Evolutionary conservation across 1,140 invertebrate species (phyloP).

Genomic region (Chionoecetes opilio): DNA sequence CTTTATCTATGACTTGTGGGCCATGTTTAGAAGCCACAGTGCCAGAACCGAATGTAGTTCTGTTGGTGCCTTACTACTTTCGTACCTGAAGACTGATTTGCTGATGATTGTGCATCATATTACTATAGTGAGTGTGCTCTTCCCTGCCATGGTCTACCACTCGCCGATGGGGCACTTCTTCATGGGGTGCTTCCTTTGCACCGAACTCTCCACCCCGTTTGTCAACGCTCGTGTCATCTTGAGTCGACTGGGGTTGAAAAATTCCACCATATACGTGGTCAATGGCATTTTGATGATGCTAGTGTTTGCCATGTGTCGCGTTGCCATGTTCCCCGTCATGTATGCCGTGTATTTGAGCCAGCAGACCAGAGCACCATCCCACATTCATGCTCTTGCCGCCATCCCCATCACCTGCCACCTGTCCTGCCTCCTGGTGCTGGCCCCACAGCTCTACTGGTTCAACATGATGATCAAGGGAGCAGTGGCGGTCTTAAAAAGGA

Average conservation of each 20-base stretch:
- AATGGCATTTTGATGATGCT: constrained; percentile 80
- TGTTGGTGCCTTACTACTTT: constrained; percentile 41
- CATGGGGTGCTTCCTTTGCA: constrained; percentile 78
- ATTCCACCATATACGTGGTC: constrained; percentile 76
- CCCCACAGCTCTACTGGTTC: constrained; percentile 80
- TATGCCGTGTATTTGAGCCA: constrained; percentile 77
- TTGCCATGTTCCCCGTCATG: constrained; percentile 79
- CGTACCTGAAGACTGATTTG: constrained; percentile 66
- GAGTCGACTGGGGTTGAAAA: constrained; percentile 77
- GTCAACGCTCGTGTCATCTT: constrained; percentile 80
- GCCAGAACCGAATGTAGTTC: background rate
- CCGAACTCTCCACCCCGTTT: constrained; percentile 80
- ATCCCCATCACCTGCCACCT: constrained; percentile 79
- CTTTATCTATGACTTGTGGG: constrained; percentile 80
- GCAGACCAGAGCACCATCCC: constrained; percentile 72
- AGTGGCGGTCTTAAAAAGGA: constrained; percentile 63
- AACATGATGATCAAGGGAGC: constrained; percentile 79
- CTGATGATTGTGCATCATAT: constrained; percentile 80
- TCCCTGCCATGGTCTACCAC: constrained; percentile 77
- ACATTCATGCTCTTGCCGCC: constrained; percentile 60
- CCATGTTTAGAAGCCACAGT: constrained; percentile 75
- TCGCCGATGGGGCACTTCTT: constrained; percentile 80
- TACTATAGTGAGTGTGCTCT: constrained; percentile 70
- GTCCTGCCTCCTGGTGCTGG: constrained; percentile 72
- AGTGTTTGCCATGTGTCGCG: constrained; percentile 79